These are phyloP conservation scores for Hipposideros larvatus DNA, from an alignment of 2,797 vertebrate species.

Conservation along the genomic window DNA sequence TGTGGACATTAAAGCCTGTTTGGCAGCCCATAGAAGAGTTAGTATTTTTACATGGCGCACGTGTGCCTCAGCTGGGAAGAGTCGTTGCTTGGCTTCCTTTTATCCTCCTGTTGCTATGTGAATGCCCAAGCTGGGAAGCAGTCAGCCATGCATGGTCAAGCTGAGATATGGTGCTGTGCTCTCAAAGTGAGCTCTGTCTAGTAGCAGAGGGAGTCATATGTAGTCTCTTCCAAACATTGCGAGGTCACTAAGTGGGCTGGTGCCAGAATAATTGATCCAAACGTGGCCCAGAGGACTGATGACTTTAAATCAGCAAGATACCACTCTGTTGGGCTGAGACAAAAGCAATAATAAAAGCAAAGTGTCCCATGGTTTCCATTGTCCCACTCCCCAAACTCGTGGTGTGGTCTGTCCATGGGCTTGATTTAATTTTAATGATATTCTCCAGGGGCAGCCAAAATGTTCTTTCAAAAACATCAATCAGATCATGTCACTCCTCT, in stretches of 20 bases:
- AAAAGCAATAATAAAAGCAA: constrained; percentile 20
- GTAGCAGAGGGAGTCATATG: constrained; percentile 29
- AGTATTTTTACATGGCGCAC: neutral
- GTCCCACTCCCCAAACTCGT: neutral
- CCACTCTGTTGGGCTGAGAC: neutral
- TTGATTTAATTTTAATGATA: constrained; percentile 45
- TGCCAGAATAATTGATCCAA: neutral
- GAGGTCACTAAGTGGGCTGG: constrained; percentile 68
- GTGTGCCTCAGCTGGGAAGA: neutral
- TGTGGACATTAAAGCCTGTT: neutral
- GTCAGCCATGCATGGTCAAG: neutral
- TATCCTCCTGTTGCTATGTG: neutral
- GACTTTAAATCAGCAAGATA: constrained; percentile 34
- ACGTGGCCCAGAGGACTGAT: neutral
- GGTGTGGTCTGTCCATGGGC: neutral
- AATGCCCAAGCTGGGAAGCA: neutral
- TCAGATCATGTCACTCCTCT: neutral
- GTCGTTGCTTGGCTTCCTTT: neutral
- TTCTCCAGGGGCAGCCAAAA: constrained; percentile 8
- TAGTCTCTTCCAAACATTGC: constrained; percentile 44
- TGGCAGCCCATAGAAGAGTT: neutral
- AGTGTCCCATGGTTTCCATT: constrained; percentile 43
- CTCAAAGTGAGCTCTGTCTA: constrained; percentile 1
- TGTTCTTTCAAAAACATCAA: constrained; percentile 36
- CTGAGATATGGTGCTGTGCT: neutral